Percentiles rank a stretch among this genome's conserved stretches.
Conservation (phyloP, 2,888 invertebrate genomes). For the Scrobipalpa costella region DNA sequence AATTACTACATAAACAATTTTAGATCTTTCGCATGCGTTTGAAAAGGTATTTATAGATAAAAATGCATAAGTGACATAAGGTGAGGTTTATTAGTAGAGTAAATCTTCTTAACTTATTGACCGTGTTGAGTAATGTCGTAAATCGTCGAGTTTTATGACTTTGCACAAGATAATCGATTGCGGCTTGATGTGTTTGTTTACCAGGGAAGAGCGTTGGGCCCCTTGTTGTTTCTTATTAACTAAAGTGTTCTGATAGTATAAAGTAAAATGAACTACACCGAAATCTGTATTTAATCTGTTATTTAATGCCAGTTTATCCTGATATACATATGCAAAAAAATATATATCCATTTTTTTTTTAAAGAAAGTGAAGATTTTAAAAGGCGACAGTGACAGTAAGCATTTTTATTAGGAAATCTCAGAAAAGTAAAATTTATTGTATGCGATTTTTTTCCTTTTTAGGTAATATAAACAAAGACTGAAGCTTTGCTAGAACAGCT, state of each 20-base stretch:
- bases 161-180: background rate
- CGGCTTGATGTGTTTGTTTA: background rate
- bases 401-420: too few species aligned
- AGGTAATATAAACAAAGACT: too few species aligned
- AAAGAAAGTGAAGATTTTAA: too few species aligned
- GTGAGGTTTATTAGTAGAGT: background rate
- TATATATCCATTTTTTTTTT: too few species aligned
- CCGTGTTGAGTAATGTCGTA: background rate
- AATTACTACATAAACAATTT: background rate
- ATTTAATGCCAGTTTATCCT: too few species aligned
- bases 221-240: background rate
- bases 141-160: slow-evolving; percentile 8
- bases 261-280: too few species aligned
- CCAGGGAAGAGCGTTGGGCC: slow-evolving; percentile 3
- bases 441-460: too few species aligned
- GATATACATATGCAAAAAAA: too few species aligned
- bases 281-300: too few species aligned
- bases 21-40: background rate
- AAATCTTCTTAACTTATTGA: slow-evolving; percentile 4
- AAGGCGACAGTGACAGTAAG: too few species aligned
- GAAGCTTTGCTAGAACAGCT: too few species aligned
- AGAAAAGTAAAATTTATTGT: too few species aligned
- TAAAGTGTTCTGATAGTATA: background rate
- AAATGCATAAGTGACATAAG: background rate
- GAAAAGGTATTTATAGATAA: background rate